Evolutionary conservation across 1,140 invertebrate species (phyloP).

Genomic region (Ostrea edulis): DNA sequence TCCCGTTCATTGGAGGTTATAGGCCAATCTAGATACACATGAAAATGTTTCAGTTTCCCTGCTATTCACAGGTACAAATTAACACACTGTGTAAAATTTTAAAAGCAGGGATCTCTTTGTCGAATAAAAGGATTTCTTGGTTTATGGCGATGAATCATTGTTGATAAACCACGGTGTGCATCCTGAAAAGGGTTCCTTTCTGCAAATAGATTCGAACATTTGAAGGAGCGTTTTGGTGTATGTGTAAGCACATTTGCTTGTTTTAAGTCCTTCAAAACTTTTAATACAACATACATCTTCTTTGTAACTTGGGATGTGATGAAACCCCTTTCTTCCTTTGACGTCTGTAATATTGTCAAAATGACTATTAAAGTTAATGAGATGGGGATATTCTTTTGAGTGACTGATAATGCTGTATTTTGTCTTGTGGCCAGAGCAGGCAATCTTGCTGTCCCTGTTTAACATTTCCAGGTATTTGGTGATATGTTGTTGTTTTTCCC

Average conservation of each 20-base stretch:
- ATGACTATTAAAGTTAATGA: constrained; percentile 41
- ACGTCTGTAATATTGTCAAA: constrained; percentile 39
- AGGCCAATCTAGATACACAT: too few species aligned
- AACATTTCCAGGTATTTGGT: constrained; percentile 51
- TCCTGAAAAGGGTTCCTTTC: constrained; percentile 33
- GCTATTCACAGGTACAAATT: too few species aligned
- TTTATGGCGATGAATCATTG: constrained; percentile 4
- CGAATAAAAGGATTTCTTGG: not conserved
- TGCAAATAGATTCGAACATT: not conserved
- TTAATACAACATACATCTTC: constrained; percentile 50
- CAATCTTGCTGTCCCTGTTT: constrained; percentile 52
- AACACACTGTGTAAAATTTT: too few species aligned
- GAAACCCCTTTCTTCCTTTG: constrained; percentile 45
- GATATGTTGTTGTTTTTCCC: constrained; percentile 52
- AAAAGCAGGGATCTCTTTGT: not conserved
- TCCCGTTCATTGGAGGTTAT: too few species aligned
- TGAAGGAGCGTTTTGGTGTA: not conserved
- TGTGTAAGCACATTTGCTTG: constrained; percentile 2
- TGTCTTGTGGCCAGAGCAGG: constrained; percentile 43
- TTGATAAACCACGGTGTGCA: not conserved
- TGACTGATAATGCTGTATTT: constrained; percentile 50
- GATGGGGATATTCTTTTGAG: constrained; percentile 50
- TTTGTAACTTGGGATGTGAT: constrained; percentile 45
- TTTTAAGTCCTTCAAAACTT: constrained; percentile 35
- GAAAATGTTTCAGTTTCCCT: too few species aligned